Evolutionary conservation across 1,140 invertebrate genomes (phyloP), one percentile per base, ranked within the genome.

Genomic region (Dinothrombium tinctorium): DNA sequence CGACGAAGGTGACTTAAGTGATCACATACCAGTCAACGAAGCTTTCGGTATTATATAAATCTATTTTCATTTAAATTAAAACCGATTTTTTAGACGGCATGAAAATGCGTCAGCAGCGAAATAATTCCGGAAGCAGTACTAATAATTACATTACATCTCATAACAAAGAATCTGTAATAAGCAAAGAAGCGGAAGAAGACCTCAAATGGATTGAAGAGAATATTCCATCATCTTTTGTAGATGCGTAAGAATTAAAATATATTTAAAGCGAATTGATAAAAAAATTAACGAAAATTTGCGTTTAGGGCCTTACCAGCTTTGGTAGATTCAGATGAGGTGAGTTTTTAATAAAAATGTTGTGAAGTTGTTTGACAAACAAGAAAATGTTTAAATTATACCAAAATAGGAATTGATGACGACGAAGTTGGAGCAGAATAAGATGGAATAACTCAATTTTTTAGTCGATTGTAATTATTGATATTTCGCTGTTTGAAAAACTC

Each of bases 121-220:
- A 33, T 19, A 50, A 44, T 20, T 44, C 46, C 22, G 37, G 47
- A 25, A 45, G 33, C 23, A n/a, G 20, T n/a, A 28, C 25, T 29
- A 17, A 35, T 9, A 19, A 19, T 12, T n/a, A 9, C 9, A 40
- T 20, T 17, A 42, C 49, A 42, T 6, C 53, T 19, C 26, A 29
- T 38, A 15, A 33, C 12, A 40, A 40, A 14, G 44, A 55, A 43
- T 25, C 43, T 7, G 46, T 29, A 33, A 51, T 47, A 23, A 49
- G 51, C 40, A 47, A 41, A 43, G 46, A 46, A 32, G 50, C 53
- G 64, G 80, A 83, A 49, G 78, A 82, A 45, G 77, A 83, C 58
- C 59, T 86, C 37, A 76, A 77, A 56, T 87, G 81, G 82, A 73
- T 87, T 1, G 81, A 86, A 56, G 81, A 86, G 53, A 80, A 87